Conservation (phyloP, 2,797 vertebrate genomes). For the Xenops minutus region DNA sequence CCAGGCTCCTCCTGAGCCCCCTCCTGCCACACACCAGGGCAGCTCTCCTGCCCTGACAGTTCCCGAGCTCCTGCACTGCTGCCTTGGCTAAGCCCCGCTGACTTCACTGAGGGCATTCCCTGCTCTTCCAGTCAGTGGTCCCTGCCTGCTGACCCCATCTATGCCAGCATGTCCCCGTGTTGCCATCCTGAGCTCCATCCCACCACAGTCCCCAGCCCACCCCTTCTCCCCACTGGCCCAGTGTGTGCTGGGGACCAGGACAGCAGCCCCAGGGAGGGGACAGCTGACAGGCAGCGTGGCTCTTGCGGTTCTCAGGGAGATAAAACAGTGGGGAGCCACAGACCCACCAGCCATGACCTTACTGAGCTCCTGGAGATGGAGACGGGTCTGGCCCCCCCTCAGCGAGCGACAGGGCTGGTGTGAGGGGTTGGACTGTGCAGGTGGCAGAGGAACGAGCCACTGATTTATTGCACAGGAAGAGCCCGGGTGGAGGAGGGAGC, state of each 20-base stretch:
- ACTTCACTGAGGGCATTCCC: accelerated
- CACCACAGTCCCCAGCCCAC: accelerated
- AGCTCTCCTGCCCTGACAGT: accelerated
- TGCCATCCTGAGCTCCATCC: background rate
- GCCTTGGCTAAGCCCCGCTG: background rate
- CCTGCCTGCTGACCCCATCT: background rate
- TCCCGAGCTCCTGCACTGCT: accelerated
- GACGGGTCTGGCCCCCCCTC: background rate
- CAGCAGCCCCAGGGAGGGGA: background rate
- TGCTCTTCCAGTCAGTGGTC: accelerated
- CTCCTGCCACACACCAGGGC: background rate
- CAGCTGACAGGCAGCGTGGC: conserved; percentile 24
- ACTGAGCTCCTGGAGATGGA: background rate
- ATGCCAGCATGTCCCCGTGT: background rate
- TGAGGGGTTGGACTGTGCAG: background rate
- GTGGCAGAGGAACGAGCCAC: conserved; percentile 23
- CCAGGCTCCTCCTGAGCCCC: accelerated
- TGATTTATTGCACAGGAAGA: conserved; percentile 41
- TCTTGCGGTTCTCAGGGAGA: conserved; percentile 72
- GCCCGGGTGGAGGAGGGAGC: background rate
- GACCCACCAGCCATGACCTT: conserved; percentile 72
- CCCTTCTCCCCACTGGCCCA: accelerated
- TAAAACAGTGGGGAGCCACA: conserved; percentile 70
- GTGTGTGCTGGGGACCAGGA: background rate
- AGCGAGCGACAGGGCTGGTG: conserved; percentile 49